Base-by-base conservation (phyloP, 2,888 invertebrate species). In the Nebria salina region DNA sequence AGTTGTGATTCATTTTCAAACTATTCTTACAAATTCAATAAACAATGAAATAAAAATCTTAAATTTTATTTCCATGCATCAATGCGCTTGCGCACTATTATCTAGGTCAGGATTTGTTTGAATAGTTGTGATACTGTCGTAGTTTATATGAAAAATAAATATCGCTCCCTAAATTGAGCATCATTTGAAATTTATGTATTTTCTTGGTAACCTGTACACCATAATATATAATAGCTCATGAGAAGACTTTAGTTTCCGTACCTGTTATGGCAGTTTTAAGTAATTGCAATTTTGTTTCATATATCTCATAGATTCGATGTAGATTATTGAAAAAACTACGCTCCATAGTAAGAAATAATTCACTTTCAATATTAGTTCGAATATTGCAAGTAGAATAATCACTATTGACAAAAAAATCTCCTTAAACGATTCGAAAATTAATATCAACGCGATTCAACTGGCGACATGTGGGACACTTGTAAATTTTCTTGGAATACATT, bases 401-500 rank as follows among this genome's bases (percentile, higher is more conserved):
- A 73, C 43, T 43, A 54, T 54, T 34, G 2, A 34, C 20, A 34
- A 54, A 8, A 54, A n/a, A 42, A 42, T 73, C 41, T n/a, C n/a
- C 34, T 1, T 34, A 68, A 68, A 68, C 26, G 68, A 25, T 25
- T 68, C 42, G 41, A 25, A 66, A 25, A 11, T 73, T n/a, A 41
- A 11, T 13, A 41, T 73, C 65, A 43, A 41, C 65, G 78, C 54
- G 41, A 65, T 72, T 78, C 54, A 41, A 77, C 72, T 20, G 72
- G 77, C 64, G 77, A 25, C 64, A 68, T 75, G 20, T 80, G 75
- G 34, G 75, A 34, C n/a, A 75, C 89, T 86, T 91, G 91, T 84
- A 91, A 86, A 85, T 91, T 91, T 85, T 91, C 90, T 86, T 91
- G 91, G 82, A 90, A 90, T 85, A 91, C 87, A 83, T 89, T 91